phyloP scores from a whole-genome alignment of 2,113 vertebrate species.

The Pangasianodon hypophthalmus region DNA sequence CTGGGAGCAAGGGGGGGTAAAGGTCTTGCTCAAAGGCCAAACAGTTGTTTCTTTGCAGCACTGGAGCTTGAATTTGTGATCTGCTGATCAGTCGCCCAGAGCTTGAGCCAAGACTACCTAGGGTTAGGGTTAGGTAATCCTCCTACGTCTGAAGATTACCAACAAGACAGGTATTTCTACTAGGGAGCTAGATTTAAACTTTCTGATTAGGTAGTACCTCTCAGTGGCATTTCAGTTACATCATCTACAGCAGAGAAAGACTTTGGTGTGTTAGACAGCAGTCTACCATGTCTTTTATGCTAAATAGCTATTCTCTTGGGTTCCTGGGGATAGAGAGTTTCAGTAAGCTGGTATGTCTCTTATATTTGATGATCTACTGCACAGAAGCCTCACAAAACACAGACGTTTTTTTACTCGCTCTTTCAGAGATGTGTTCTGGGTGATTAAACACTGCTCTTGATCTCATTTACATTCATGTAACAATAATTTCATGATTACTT shows the following conservation, averaged over 20 bases:
- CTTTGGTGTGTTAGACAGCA: background rate
- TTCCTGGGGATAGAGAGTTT: background rate
- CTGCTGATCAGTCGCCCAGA: background rate
- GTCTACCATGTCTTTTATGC: background rate
- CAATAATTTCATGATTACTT: background rate
- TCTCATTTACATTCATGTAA: background rate
- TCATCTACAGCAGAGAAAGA: background rate
- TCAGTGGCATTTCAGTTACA: background rate
- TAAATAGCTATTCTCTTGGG: background rate
- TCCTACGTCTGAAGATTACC: background rate
- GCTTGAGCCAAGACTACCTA: background rate
- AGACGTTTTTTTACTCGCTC: background rate
- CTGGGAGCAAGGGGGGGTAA: background rate
- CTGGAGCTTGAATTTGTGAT: background rate
- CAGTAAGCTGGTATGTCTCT: background rate
- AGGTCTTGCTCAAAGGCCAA: background rate
- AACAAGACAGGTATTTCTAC: background rate
- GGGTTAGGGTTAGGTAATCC: no score
- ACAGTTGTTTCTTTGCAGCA: background rate
- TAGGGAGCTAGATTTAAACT: background rate
- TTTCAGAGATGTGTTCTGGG: background rate
- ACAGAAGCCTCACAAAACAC: background rate
- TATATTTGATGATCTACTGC: background rate
- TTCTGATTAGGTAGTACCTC: background rate
- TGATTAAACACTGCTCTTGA: background rate